Conservation (phyloP, 2,113 vertebrate genomes). For the Tetrax tetrax region DNA sequence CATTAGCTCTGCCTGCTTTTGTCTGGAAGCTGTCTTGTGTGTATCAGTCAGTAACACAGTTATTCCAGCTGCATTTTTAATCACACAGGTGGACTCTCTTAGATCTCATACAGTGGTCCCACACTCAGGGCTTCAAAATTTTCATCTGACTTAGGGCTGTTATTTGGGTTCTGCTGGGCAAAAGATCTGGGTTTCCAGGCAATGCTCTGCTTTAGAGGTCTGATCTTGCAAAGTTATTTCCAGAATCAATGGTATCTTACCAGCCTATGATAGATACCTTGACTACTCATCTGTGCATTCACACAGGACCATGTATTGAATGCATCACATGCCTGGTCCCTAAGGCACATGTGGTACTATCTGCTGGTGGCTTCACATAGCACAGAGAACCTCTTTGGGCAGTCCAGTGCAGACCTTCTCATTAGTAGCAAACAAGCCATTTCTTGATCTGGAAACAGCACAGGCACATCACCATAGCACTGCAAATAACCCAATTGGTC, state of each 20-base stretch:
- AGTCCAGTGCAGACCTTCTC: not conserved
- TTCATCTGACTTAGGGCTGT: not conserved
- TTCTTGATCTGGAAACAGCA: not conserved
- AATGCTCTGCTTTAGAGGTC: not conserved
- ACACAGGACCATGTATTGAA: not conserved
- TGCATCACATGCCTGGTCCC: no score
- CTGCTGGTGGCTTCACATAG: not conserved
- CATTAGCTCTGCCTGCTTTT: not conserved
- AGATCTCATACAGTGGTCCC: not conserved
- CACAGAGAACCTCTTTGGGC: not conserved
- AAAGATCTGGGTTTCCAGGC: not conserved
- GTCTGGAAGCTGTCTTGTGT: not conserved
- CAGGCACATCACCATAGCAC: not conserved
- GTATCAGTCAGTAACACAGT: not conserved
- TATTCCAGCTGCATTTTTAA: not conserved
- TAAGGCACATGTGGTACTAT: not conserved
- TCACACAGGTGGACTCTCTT: not conserved
- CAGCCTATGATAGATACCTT: not conserved
- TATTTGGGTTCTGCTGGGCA: not conserved
- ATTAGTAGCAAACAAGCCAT: not conserved
- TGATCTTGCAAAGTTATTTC: not conserved
- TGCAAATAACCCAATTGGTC: not conserved
- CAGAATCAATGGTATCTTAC: not conserved
- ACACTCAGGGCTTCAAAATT: not conserved
- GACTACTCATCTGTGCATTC: not conserved